Conservation (phyloP, 2,797 vertebrate genomes). For the Neopelma chrysocephalum region DNA sequence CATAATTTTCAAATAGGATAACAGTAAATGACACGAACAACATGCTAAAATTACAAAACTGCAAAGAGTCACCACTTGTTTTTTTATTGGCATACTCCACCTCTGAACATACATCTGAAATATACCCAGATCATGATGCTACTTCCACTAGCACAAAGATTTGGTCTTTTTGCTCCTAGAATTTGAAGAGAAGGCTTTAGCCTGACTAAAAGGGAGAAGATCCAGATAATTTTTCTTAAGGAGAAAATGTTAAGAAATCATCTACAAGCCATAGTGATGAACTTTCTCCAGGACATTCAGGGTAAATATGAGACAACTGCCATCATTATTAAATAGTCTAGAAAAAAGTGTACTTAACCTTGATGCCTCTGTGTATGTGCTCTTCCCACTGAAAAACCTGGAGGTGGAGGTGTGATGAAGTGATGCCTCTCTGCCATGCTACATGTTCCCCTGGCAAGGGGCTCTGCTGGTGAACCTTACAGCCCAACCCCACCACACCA, state of each 20-base stretch:
- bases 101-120: background rate
- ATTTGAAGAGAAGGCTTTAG: background rate
- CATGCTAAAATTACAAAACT: background rate
- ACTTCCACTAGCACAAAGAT: background rate
- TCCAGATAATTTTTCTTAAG: background rate
- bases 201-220: background rate
- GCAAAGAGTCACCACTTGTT: background rate
- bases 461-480: background rate
- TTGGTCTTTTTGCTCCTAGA: background rate
- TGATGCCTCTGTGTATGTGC: background rate
- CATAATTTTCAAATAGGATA: background rate
- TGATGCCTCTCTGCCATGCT: background rate
- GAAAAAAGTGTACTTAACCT: background rate
- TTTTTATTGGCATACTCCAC: background rate
- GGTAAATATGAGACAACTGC: background rate
- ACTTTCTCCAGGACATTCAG: background rate
- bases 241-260: background rate
- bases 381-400: background rate
- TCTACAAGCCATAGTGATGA: background rate
- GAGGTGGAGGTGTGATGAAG: background rate
- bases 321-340: background rate
- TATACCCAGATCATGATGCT: background rate
- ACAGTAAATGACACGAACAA: background rate
- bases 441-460: rapidly evolving
- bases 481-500: background rate